Conservation (phyloP, 1,140 invertebrate genomes). For the Notospermus geniculatus region DNA sequence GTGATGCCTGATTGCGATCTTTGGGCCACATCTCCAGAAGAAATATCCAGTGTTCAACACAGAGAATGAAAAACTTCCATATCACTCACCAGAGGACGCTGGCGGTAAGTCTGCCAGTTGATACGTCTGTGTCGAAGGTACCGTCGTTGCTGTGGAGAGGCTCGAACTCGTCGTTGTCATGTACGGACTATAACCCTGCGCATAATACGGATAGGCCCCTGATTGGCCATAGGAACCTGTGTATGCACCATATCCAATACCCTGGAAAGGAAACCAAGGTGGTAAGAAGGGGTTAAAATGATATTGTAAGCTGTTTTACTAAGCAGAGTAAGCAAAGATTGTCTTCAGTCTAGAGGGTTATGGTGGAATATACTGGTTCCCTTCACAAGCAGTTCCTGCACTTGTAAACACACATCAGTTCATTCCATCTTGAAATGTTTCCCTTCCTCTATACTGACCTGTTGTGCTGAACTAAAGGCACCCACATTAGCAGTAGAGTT, state of each 20-base stretch:
- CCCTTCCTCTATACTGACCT: neutral
- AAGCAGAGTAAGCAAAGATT: neutral
- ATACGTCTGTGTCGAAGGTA: slow-evolving; percentile 43
- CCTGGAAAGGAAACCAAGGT: slow-evolving; percentile 4
- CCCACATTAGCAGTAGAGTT: slow-evolving; percentile 4
- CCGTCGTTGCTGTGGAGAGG: slow-evolving; percentile 20
- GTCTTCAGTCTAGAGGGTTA: neutral
- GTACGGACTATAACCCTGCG: slow-evolving; percentile 27
- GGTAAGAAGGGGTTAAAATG: neutral
- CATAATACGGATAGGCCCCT: slow-evolving; percentile 21
- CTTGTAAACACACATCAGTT: no score
- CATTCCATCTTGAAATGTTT: no score
- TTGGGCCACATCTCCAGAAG: no score
- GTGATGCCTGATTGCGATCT: no score
- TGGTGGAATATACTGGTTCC: neutral
- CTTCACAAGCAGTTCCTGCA: neutral
- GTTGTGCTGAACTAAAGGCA: slow-evolving; percentile 7
- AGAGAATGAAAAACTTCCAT: neutral
- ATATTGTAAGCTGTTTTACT: neutral
- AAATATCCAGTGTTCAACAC: no score
- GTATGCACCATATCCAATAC: slow-evolving; percentile 25
- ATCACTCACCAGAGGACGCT: slow-evolving; percentile 20
- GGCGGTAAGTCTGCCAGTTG: slow-evolving; percentile 34
- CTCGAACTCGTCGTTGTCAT: slow-evolving; percentile 21
- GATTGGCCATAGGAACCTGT: slow-evolving; percentile 23